phyloP scores from a whole-genome alignment of 1,140 invertebrate species.

The Trichomalopsis sarcophagae region DNA sequence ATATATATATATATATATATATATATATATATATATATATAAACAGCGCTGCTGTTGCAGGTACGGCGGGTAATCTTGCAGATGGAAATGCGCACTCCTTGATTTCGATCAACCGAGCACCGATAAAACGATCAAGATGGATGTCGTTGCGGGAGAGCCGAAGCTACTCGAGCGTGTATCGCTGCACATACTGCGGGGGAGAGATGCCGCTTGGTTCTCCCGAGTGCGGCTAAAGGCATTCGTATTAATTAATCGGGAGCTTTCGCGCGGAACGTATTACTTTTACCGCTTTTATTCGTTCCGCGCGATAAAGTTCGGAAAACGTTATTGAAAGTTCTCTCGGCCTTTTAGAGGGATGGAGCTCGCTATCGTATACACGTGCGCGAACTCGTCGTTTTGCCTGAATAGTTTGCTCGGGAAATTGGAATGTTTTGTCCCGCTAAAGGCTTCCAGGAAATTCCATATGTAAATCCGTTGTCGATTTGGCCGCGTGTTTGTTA shows the following conservation, averaged over 20 bases:
- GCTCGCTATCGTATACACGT: not conserved
- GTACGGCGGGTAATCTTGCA: no score
- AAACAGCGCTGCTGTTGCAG: not conserved
- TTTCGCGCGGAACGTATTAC: not conserved
- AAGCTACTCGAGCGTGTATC: not conserved
- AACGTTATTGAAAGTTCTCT: not conserved
- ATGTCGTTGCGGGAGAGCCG: not conserved
- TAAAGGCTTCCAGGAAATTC: not conserved
- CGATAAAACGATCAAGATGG: constrained; percentile 29
- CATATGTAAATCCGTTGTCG: not conserved
- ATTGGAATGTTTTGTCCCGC: not conserved
- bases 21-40: not conserved
- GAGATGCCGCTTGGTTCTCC: not conserved
- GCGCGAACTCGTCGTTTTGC: not conserved
- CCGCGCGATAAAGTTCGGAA: not conserved
- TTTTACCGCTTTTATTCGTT: not conserved
- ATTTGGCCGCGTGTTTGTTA: no score
- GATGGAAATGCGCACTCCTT: no score
- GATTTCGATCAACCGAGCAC: not conserved
- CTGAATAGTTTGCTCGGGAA: not conserved
- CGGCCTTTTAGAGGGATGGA: no score
- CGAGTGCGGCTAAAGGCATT: no score
- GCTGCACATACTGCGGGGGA: not conserved
- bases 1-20: not conserved
- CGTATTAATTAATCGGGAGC: not conserved